Evolutionary conservation across 1,140 invertebrate species (phyloP).

Genomic region (Pinna nobilis): DNA sequence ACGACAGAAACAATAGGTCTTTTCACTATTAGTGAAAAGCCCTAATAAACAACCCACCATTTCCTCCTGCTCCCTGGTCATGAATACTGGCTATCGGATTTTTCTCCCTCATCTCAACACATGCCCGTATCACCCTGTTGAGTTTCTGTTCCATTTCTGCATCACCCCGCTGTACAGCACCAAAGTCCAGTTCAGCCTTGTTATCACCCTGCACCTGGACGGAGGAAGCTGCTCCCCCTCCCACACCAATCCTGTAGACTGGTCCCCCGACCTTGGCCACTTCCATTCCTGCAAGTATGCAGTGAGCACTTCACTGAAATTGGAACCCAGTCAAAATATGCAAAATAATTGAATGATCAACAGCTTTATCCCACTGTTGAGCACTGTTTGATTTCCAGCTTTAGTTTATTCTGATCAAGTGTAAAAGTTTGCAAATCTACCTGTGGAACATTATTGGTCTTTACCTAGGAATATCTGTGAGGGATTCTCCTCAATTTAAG

Average conservation of each 20-base stretch:
- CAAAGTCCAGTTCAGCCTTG: conserved; percentile 91
- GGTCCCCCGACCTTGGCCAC: conserved; percentile 97
- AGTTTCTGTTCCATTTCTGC: conserved; percentile 99
- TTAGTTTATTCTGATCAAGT: too few species aligned
- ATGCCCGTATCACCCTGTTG: conserved; percentile 93
- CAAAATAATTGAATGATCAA: too few species aligned
- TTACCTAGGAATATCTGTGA: too few species aligned
- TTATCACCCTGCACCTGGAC: conserved; percentile 93
- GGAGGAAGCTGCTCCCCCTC: conserved; percentile 96
- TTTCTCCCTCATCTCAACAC: conserved; percentile 84
- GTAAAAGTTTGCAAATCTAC: too few species aligned
- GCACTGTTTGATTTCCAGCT: too few species aligned
- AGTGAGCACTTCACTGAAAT: neutral
- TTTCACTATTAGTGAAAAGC: too few species aligned
- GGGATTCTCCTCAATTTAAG: too few species aligned
- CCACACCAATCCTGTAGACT: conserved; percentile 96
- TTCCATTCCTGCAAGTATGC: conserved; percentile 65
- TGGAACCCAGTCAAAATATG: too few species aligned
- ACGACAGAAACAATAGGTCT: too few species aligned
- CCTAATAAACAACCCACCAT: conserved; percentile 87
- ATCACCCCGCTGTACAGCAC: conserved; percentile 97
- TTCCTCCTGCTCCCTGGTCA: conserved; percentile 97
- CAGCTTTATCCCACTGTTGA: too few species aligned
- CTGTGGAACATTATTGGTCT: too few species aligned
- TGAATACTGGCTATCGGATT: conserved; percentile 97